Evolutionary conservation across 2,797 vertebrate genomes (phyloP).

Genomic region (Xiphorhynchus erythropygius): DNA sequence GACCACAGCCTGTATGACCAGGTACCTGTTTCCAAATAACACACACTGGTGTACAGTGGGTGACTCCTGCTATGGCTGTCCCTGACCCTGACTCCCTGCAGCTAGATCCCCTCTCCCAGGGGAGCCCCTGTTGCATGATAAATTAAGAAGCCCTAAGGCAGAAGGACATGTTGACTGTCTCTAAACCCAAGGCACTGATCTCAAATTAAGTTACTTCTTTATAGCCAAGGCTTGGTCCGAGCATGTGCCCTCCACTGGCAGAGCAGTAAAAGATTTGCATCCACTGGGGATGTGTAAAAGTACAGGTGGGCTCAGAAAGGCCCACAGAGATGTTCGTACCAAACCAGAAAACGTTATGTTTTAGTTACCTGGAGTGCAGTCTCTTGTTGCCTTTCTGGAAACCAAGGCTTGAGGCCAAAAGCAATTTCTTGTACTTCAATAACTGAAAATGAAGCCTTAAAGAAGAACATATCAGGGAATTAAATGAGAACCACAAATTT

Average conservation of each 20-base stretch:
- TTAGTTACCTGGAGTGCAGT: not conserved
- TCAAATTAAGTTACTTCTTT: not conserved
- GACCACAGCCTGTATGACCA: not conserved
- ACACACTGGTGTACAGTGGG: fast-evolving
- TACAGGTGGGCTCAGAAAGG: not conserved
- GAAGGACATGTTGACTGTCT: not conserved
- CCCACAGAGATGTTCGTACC: not conserved
- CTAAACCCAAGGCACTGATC: not conserved
- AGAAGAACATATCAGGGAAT: conserved; percentile 59
- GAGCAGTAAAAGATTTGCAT: not conserved
- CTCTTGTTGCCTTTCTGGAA: not conserved
- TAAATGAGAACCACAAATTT: conserved; percentile 56
- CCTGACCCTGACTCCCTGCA: not conserved
- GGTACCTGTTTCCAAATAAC: fast-evolving
- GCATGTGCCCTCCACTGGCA: fast-evolving
- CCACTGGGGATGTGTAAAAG: not conserved
- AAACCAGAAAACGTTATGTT: not conserved
- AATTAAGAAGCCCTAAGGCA: not conserved
- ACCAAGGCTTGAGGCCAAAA: conserved; percentile 30
- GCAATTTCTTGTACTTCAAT: conserved; percentile 42
- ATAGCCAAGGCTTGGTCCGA: not conserved
- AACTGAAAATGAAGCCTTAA: conserved; percentile 49
- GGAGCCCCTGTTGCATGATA: fast-evolving
- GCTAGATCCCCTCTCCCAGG: fast-evolving
- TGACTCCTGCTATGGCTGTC: not conserved